Evolutionary conservation across 2,797 vertebrate species (phyloP), one percentile per base, ranked within the genome.

Genomic region (Fundulus diaphanus): DNA sequence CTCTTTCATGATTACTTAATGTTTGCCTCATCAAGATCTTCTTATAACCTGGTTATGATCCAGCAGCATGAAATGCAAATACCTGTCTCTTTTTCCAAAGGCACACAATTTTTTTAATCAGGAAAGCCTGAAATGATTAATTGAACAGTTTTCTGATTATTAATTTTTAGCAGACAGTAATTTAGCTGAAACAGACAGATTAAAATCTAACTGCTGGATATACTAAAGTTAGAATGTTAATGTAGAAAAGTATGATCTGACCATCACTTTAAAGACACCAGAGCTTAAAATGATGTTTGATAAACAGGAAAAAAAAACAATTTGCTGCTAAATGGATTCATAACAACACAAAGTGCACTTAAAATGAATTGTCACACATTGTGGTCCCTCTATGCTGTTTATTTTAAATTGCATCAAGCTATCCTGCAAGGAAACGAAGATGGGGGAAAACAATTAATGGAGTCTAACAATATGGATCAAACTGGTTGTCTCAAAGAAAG

Each of bases 331-430:
- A 40, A 37, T 40, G 5, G 40, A n/a, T 40, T 40, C 2, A 15
- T 65, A 65, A 11, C 61, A 35, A 57, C 16, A 5, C 59, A 61
- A 61, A 61, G 59, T 40, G 24, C 35, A 13, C 22, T 65, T 65
- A n/a, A 65, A 65, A n/a, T 40, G 20, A 37, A 65, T n/a, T 65
- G 9, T 65, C 22, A 65, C 59, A 63, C 59, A 63, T 37, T 37
- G 59, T 24, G 59, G 33, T 37, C 33, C 20, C 1, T 37, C 5
- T 3, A 5, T n/a, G 35, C 35, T 40, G 61, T 65, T 42, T 40
- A 40, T 42, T 37, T 63, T 40, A 42, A 65, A 65, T 40, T 65
- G 37, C 61, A 65, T 42, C 37, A 65, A 40, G 22, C 11, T 40
- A 35, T 63, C 20, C 33, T 12, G 33, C 3, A 9, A 65, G 37